Conservation (phyloP, 2,797 vertebrate species). For the Siniperca undulata region DNA sequence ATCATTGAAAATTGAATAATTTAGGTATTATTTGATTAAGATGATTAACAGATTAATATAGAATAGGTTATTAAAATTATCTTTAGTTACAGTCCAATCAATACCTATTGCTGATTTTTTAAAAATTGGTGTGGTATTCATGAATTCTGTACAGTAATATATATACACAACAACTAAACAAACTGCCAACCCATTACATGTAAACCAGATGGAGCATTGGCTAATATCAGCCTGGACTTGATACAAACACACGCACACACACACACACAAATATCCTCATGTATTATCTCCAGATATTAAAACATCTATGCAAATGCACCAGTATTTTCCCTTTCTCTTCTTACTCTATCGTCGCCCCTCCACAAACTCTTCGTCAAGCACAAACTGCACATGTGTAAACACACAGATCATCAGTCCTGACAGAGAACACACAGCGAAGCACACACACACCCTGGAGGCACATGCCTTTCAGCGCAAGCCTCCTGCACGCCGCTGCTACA, state of each 20-base stretch:
- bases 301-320: background rate
- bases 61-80: background rate
- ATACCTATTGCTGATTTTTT: background rate
- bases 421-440: constrained; percentile 11
- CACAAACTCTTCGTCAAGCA: constrained; percentile 3
- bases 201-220: background rate
- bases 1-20: background rate
- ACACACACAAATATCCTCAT: background rate
- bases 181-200: background rate
- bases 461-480: background rate
- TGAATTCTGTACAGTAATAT: background rate
- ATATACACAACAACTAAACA: background rate
- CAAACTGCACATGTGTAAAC: constrained; percentile 16
- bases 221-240: background rate
- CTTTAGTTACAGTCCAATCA: background rate
- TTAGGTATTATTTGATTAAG: background rate
- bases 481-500: constrained; percentile 1
- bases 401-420: constrained; percentile 23
- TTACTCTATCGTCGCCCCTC: background rate
- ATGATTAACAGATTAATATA: background rate
- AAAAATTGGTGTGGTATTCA: background rate
- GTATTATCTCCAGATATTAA: background rate
- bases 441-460: constrained; percentile 29
- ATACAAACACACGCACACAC: background rate
- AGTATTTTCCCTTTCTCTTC: background rate